Percentiles rank a stretch among this genome's conserved stretches.
These are phyloP conservation scores for Philaethria dido DNA, from an alignment of 2,888 invertebrate species.

Conservation along the genomic window DNA sequence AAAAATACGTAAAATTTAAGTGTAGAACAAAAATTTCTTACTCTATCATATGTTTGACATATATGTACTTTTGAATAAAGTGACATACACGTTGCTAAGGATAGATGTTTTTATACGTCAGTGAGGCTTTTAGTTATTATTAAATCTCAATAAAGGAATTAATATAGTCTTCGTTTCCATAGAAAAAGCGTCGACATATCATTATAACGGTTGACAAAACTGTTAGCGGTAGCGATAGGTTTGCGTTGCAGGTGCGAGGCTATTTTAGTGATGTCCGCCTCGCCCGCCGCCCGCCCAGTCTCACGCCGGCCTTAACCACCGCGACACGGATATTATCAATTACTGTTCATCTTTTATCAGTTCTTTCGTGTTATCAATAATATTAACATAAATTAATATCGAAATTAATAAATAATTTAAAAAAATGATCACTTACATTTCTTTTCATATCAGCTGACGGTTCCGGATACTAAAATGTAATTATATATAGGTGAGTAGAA, in stretches of 20 bases:
- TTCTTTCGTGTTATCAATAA: slow-evolving; percentile 27
- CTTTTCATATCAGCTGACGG: neutral
- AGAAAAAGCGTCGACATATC: slow-evolving; percentile 53
- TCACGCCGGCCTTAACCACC: slow-evolving; percentile 52
- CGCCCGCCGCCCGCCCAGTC: slow-evolving; percentile 73
- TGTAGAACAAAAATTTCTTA: no score
- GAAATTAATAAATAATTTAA: neutral
- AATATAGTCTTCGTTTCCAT: slow-evolving; percentile 30
- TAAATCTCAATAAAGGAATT: neutral
- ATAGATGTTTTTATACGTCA: no score
- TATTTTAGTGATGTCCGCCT: slow-evolving; percentile 68
- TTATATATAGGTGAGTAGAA: slow-evolving; percentile 30
- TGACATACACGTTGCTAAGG: no score
- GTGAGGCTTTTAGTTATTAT: neutral
- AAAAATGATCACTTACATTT: neutral
- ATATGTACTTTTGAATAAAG: no score
- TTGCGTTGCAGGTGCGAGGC: slow-evolving; percentile 76
- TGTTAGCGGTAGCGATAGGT: slow-evolving; percentile 66
- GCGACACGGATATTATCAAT: slow-evolving; percentile 24
- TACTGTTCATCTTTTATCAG: slow-evolving; percentile 34
- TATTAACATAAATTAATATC: slow-evolving; percentile 20
- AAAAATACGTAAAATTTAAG: no score
- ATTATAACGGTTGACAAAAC: slow-evolving; percentile 67
- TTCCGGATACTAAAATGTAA: slow-evolving; percentile 1
- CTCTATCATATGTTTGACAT: no score